phyloP scores from a whole-genome alignment of 2,113 vertebrate species.

The Climacteris rufus region DNA sequence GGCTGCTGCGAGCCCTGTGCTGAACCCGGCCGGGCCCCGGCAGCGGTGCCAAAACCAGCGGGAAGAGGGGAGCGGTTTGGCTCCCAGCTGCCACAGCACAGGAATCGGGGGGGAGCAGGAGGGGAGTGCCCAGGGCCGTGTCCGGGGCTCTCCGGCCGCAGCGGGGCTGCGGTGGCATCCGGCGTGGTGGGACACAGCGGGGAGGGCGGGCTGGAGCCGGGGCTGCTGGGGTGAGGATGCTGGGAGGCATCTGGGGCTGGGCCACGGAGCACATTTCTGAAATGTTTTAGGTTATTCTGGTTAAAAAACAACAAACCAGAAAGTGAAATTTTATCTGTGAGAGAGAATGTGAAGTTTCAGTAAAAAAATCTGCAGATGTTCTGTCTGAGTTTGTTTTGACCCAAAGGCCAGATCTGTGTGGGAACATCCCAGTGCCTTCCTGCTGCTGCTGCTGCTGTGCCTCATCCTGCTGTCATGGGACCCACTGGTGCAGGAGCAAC shows the following conservation, averaged over 20 bases:
- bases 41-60: not conserved
- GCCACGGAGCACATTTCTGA: not conserved
- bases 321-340: not conserved
- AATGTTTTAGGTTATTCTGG: conserved; percentile 29
- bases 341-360: not conserved
- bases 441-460: not conserved
- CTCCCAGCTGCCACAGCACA: rapidly evolving
- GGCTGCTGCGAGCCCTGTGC: not conserved
- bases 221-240: not conserved
- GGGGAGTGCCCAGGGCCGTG: not conserved
- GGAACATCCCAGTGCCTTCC: not conserved
- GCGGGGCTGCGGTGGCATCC: not conserved
- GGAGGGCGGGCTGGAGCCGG: rapidly evolving
- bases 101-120: not conserved
- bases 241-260: not conserved
- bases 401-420: not conserved
- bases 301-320: conserved; percentile 19
- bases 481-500: not conserved
- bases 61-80: not conserved
- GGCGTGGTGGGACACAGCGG: rapidly evolving
- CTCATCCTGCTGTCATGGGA: not conserved
- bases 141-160: not conserved
- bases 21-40: rapidly evolving
- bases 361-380: not conserved
- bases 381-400: not conserved